phyloP scores from a whole-genome alignment of 2,113 vertebrate species.

The Tenrec ecaudatus region DNA sequence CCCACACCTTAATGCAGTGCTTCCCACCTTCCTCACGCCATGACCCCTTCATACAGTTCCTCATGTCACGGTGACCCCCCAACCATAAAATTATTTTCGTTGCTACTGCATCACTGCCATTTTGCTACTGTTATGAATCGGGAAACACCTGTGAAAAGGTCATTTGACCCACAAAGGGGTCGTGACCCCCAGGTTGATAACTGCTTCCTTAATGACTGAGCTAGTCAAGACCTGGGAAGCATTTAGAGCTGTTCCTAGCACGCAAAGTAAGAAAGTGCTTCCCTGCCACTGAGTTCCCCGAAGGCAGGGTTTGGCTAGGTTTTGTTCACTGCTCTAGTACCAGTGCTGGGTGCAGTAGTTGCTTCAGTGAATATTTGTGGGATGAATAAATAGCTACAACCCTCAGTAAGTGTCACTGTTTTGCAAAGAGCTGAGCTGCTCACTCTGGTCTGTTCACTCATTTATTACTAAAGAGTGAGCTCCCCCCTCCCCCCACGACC shows the following conservation, averaged over 20 bases:
- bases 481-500: background rate
- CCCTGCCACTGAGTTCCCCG: background rate
- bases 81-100: too few species aligned
- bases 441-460: background rate
- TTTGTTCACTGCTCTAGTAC: background rate
- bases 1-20: too few species aligned
- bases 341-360: background rate
- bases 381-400: background rate
- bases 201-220: background rate
- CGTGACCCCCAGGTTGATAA: too few species aligned
- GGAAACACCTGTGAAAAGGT: too few species aligned
- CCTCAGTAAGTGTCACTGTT: background rate
- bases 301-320: background rate
- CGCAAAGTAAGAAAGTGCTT: background rate
- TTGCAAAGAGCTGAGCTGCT: background rate
- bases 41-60: too few species aligned
- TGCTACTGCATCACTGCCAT: too few species aligned
- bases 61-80: too few species aligned
- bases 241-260: background rate
- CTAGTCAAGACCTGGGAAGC: background rate
- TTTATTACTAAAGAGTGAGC: background rate
- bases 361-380: background rate
- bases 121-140: too few species aligned
- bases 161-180: too few species aligned
- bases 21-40: too few species aligned